phyloP scores from a whole-genome alignment of 2,797 vertebrate genomes.

The Argya squamiceps region DNA sequence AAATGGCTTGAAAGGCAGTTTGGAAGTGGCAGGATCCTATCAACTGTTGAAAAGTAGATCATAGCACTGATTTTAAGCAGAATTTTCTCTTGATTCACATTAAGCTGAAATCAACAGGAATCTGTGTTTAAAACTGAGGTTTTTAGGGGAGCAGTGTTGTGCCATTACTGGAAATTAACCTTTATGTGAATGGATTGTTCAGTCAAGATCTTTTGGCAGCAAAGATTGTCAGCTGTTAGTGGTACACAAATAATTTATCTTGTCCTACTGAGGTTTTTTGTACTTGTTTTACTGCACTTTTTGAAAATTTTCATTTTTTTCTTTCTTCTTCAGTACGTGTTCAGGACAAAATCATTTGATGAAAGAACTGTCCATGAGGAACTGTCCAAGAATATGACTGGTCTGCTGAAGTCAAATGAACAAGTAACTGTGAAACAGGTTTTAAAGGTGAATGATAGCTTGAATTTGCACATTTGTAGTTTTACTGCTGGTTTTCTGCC shows the following conservation, averaged over 20 bases:
- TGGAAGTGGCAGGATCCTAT: background rate
- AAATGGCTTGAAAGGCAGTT: constrained; percentile 6
- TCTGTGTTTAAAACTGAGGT: background rate
- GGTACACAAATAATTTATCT: background rate
- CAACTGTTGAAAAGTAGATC: background rate
- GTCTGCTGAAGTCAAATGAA: constrained; percentile 93
- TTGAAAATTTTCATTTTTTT: background rate
- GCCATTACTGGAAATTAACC: background rate
- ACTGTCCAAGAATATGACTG: constrained; percentile 89
- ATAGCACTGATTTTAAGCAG: background rate
- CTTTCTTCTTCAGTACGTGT: constrained; percentile 85
- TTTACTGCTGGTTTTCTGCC: background rate
- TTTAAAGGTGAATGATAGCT: constrained; percentile 83
- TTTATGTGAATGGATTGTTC: background rate
- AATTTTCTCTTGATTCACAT: background rate
- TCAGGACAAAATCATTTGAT: constrained; percentile 87
- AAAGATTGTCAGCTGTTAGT: background rate
- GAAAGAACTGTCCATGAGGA: constrained; percentile 94
- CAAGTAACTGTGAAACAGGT: constrained; percentile 85
- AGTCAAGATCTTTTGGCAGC: background rate
- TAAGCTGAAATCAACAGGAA: background rate
- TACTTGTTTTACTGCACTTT: background rate
- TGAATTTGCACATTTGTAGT: background rate
- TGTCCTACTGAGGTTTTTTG: background rate
- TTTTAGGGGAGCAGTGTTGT: background rate